Percentiles rank a stretch among this genome's conserved stretches.
phyloP scores from a whole-genome alignment of 2,888 invertebrate genomes.

The Cheilosia vulpina region DNA sequence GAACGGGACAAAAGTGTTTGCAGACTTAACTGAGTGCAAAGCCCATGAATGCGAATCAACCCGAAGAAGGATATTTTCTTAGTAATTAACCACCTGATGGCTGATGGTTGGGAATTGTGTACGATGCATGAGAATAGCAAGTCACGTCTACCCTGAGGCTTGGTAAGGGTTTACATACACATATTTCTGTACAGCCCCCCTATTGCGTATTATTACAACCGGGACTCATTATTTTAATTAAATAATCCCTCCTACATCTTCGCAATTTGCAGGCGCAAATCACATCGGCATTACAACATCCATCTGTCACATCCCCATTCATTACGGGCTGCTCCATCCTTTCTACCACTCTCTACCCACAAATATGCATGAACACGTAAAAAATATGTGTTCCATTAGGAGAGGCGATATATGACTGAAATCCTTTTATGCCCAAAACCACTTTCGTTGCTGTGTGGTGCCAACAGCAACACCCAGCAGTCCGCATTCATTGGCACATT shows the following conservation, averaged over 20 bases:
- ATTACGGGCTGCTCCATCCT: slow-evolving; percentile 8
- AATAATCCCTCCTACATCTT: slow-evolving; percentile 34
- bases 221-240: slow-evolving; percentile 58
- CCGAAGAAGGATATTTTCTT: no score
- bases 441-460: slow-evolving; percentile 22
- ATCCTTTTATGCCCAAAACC: slow-evolving; percentile 39
- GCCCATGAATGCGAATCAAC: no score
- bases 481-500: slow-evolving; percentile 7
- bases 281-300: slow-evolving; percentile 47
- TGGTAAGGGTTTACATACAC: not conserved
- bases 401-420: slow-evolving; percentile 3
- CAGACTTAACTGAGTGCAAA: no score
- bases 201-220: not conserved
- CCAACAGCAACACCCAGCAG: slow-evolving; percentile 41
- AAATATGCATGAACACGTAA: slow-evolving; percentile 31
- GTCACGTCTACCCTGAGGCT: no score
- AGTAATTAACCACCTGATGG: no score
- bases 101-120: no score
- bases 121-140: no score
- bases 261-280: slow-evolving; percentile 26
- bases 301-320: slow-evolving; percentile 50
- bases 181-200: not conserved
- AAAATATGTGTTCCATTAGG: slow-evolving; percentile 23
- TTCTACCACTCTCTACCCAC: slow-evolving; percentile 5
- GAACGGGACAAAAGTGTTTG: no score